phyloP scores from a whole-genome alignment of 2,113 vertebrate species.

The Hippoglossus stenolepis region DNA sequence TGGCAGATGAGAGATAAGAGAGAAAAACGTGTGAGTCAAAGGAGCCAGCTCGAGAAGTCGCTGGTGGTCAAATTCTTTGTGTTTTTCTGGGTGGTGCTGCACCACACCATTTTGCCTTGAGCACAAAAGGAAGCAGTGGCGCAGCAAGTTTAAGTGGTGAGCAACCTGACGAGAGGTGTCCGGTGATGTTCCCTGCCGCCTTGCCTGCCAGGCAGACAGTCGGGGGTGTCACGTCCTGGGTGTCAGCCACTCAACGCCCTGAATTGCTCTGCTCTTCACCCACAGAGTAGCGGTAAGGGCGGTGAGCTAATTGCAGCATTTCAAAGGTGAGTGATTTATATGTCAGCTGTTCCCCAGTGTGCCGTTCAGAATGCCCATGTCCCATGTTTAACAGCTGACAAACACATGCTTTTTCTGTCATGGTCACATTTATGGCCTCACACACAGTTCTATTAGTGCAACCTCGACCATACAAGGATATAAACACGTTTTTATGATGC shows the following conservation, averaged over 20 bases:
- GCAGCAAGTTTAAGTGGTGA: constrained; percentile 15
- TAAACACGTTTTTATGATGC: constrained; percentile 67
- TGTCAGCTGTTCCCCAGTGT: constrained; percentile 75
- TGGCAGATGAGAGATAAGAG: constrained; percentile 67
- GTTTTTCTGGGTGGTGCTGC: constrained; percentile 32
- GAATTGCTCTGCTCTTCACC: constrained; percentile 46
- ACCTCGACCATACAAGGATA: constrained; percentile 64
- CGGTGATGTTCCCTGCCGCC: not conserved
- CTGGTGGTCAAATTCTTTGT: constrained; percentile 51
- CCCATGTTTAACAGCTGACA: constrained; percentile 77
- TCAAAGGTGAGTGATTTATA: constrained; percentile 81
- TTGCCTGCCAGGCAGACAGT: constrained; percentile 22
- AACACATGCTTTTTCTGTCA: constrained; percentile 78
- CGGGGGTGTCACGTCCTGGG: constrained; percentile 27
- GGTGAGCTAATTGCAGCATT: constrained; percentile 61
- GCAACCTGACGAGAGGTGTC: constrained; percentile 27
- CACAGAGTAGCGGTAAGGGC: constrained; percentile 34
- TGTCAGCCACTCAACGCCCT: constrained; percentile 46
- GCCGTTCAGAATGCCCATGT: constrained; percentile 55
- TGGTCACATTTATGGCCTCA: constrained; percentile 66
- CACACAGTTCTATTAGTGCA: constrained; percentile 77
- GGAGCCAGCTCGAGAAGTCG: not conserved
- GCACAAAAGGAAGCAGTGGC: constrained; percentile 20
- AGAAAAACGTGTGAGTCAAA: constrained; percentile 45
- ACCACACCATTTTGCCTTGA: constrained; percentile 44